Conservation (phyloP, 1,140 invertebrate genomes). For the Antheraea mylitta region DNA sequence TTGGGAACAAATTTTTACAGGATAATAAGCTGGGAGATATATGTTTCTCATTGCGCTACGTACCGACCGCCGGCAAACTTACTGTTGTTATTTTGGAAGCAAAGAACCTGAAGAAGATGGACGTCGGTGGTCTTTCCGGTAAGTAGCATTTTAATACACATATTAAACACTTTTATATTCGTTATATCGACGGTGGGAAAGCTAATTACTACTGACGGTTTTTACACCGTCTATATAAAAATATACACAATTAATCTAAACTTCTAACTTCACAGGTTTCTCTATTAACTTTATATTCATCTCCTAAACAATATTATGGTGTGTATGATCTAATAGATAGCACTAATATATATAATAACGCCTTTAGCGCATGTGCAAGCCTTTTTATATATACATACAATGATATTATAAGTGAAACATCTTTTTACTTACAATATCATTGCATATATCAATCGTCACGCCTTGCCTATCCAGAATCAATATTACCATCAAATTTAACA, state of each 20-base stretch:
- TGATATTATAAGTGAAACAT: too few species aligned
- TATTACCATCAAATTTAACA: not conserved
- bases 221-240: not conserved
- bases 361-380: not conserved
- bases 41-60: conserved; percentile 99
- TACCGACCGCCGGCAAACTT: conserved; percentile 98
- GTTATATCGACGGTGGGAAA: not conserved
- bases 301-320: not conserved
- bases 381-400: not conserved
- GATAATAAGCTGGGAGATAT: conserved; percentile 99
- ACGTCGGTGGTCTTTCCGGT: conserved; percentile 99
- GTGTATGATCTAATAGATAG: not conserved
- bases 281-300: not conserved
- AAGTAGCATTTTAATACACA: conserved; percentile 25
- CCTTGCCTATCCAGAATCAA: not conserved
- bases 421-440: too few species aligned
- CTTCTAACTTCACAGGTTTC: conserved; percentile 8
- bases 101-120: conserved; percentile 99
- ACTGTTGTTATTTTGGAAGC: conserved; percentile 99
- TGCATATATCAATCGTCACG: not conserved
- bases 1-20: conserved; percentile 71
- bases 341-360: not conserved
- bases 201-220: too few species aligned
- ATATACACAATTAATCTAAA: not conserved
- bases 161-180: not conserved